Conservation (phyloP, 2,888 invertebrate genomes). For the Trilocha varians region DNA sequence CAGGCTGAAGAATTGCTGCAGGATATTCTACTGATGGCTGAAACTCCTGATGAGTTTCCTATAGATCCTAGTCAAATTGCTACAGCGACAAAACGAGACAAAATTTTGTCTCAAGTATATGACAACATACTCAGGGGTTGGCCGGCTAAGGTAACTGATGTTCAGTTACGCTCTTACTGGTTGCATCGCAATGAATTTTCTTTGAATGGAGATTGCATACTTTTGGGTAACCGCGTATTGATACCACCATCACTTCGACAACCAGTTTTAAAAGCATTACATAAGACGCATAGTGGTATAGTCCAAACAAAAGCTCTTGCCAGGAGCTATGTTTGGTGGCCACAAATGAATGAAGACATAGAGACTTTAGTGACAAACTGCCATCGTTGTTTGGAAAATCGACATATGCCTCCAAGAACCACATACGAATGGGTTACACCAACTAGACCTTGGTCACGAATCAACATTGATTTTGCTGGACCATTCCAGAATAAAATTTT, state of each 20-base stretch:
- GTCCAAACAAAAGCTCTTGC: constrained; percentile 15
- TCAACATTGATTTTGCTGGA: constrained; percentile 13
- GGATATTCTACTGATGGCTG: constrained; percentile 6
- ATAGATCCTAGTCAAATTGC: constrained; percentile 3
- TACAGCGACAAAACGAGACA: constrained; percentile 2
- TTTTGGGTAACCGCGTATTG: constrained; percentile 1
- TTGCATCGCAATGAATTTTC: constrained; percentile 5
- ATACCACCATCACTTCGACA: background rate
- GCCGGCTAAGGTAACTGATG: constrained; percentile 1
- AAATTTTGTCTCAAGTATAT: constrained; percentile 1
- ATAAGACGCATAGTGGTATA: constrained; percentile 12
- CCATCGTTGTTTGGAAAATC: background rate
- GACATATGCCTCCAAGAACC: constrained; percentile 5
- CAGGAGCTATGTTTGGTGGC: constrained; percentile 18
- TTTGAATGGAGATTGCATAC: constrained; percentile 3
- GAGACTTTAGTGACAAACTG: constrained; percentile 5
- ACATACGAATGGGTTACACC: constrained; percentile 8
- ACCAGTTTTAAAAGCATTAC: constrained; percentile 1
- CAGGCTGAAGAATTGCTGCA: constrained; percentile 3
- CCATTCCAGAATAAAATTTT: constrained; percentile 9
- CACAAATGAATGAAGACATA: constrained; percentile 9
- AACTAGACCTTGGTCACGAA: constrained; percentile 7
- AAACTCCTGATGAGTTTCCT: constrained; percentile 7
- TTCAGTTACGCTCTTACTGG: constrained; percentile 1
- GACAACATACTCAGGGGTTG: constrained; percentile 1